These are phyloP conservation scores for Hypocryptadius cinnamomeus DNA, from an alignment of 2,113 vertebrate species.

Conservation along the genomic window DNA sequence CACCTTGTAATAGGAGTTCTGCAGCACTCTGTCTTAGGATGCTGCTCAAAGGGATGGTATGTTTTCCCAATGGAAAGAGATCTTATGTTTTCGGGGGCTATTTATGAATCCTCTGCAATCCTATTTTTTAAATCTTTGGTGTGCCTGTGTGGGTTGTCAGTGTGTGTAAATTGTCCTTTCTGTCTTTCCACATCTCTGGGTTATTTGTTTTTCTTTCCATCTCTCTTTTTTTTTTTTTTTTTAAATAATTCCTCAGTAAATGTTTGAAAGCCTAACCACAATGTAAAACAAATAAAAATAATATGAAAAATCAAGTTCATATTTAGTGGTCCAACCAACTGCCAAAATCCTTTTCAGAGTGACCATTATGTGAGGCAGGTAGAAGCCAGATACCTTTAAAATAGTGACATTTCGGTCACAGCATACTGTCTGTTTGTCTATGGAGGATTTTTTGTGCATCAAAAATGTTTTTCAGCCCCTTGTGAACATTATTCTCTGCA, in stretches of 20 bases:
- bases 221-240: too few species aligned
- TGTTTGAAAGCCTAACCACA: not conserved
- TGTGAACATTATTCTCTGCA: not conserved
- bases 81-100: constrained; percentile 2
- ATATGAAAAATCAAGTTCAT: not conserved
- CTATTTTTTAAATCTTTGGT: constrained; percentile 37
- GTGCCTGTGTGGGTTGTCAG: not conserved
- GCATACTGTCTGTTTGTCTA: constrained; percentile 8
- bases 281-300: constrained; percentile 10
- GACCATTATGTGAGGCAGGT: constrained; percentile 31
- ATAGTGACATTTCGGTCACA: constrained; percentile 11
- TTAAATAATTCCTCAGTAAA: not conserved
- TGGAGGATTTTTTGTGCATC: not conserved
- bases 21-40: constrained; percentile 43
- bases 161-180: not conserved
- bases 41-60: not conserved
- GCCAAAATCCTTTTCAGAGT: constrained; percentile 22
- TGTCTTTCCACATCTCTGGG: not conserved
- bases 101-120: constrained; percentile 11
- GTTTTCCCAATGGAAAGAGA: constrained; percentile 39
- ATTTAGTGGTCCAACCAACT: not conserved
- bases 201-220: not conserved
- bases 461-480: constrained; percentile 9
- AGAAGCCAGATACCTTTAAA: constrained; percentile 40
- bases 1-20: constrained; percentile 74